A percentile compares a stretch with the other conserved stretches of the same genome.
These are phyloP conservation scores for Drosophila colorata DNA, from an alignment of 2,888 invertebrate genomes.

Conservation along the genomic window DNA sequence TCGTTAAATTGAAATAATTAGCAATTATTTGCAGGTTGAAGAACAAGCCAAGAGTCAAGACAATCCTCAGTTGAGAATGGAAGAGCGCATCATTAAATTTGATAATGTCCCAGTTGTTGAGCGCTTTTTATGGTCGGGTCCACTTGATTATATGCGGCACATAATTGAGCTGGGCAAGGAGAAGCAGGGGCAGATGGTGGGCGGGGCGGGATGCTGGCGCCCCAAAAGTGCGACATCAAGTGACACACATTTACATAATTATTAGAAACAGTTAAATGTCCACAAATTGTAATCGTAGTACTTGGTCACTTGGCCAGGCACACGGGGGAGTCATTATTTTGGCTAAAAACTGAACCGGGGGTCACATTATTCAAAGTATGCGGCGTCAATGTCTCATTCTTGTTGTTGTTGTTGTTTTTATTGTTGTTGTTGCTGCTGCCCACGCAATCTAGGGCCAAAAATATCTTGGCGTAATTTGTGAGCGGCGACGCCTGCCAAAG, in stretches of 20 bases:
- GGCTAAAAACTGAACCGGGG: constrained; percentile 31
- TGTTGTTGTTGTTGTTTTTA: constrained; percentile 22
- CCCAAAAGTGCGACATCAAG: constrained; percentile 57
- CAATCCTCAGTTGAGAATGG: constrained; percentile 42
- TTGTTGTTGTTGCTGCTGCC: constrained; percentile 39
- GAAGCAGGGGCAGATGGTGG: neutral
- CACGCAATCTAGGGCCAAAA: constrained; percentile 69
- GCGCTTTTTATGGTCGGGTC: constrained; percentile 52
- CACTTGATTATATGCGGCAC: constrained; percentile 64
- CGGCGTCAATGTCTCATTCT: constrained; percentile 35
- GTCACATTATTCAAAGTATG: constrained; percentile 64
- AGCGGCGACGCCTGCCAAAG: constrained; percentile 21
- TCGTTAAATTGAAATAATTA: constrained; percentile 36
- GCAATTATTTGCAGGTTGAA: constrained; percentile 1
- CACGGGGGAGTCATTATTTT: constrained; percentile 73
- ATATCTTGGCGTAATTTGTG: constrained; percentile 69
- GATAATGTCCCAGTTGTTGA: constrained; percentile 58
- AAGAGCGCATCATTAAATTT: constrained; percentile 66
- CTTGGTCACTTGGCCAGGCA: constrained; percentile 39
- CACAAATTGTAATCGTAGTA: constrained; percentile 72
- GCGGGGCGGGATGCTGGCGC: constrained; percentile 14
- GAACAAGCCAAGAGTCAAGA: constrained; percentile 1
- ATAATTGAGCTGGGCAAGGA: constrained; percentile 50
- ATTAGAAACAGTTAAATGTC: constrained; percentile 80
- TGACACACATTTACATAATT: constrained; percentile 78